These are phyloP conservation scores for Altica lythri DNA, from an alignment of 2,888 invertebrate species.

Conservation along the genomic window DNA sequence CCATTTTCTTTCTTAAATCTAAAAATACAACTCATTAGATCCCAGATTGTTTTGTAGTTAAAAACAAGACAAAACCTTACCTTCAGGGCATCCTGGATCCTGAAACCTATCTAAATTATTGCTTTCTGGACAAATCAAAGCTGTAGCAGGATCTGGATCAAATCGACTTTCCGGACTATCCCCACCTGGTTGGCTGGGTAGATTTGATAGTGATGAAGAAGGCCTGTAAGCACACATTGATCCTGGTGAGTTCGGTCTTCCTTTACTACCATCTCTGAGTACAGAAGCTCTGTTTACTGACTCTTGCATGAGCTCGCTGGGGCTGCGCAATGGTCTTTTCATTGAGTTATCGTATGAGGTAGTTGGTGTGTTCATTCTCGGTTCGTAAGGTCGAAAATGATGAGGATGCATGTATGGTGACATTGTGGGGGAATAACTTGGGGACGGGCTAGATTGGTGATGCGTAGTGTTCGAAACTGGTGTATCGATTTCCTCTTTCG, in stretches of 20 bases:
- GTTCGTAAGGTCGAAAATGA: slow-evolving; percentile 52
- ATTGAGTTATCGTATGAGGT: slow-evolving; percentile 51
- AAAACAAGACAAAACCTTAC: slow-evolving; percentile 51
- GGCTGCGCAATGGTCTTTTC: slow-evolving; percentile 64
- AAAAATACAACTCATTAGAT: too few species aligned
- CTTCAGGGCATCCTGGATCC: slow-evolving; percentile 60
- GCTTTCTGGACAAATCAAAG: slow-evolving; percentile 59
- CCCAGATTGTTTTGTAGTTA: too few species aligned
- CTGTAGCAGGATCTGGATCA: slow-evolving; percentile 56
- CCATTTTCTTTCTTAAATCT: slow-evolving; percentile 80
- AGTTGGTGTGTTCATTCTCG: slow-evolving; percentile 48
- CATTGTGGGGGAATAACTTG: slow-evolving; percentile 59
- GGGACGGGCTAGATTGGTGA: slow-evolving; percentile 55
- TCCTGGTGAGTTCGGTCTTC: slow-evolving; percentile 58
- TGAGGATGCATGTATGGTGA: slow-evolving; percentile 57
- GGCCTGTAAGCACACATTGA: slow-evolving; percentile 54
- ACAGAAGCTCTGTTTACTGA: slow-evolving; percentile 66
- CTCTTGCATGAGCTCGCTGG: slow-evolving; percentile 66
- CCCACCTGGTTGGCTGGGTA: slow-evolving; percentile 62
- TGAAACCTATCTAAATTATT: slow-evolving; percentile 51
- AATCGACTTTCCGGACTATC: slow-evolving; percentile 62
- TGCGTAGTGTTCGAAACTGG: slow-evolving; percentile 40
- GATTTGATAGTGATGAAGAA: slow-evolving; percentile 57
- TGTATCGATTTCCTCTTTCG: slow-evolving; percentile 46
- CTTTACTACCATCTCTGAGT: slow-evolving; percentile 65